Evolutionary conservation across 2,113 vertebrate species (phyloP).

Genomic region (Cavia aperea): DNA sequence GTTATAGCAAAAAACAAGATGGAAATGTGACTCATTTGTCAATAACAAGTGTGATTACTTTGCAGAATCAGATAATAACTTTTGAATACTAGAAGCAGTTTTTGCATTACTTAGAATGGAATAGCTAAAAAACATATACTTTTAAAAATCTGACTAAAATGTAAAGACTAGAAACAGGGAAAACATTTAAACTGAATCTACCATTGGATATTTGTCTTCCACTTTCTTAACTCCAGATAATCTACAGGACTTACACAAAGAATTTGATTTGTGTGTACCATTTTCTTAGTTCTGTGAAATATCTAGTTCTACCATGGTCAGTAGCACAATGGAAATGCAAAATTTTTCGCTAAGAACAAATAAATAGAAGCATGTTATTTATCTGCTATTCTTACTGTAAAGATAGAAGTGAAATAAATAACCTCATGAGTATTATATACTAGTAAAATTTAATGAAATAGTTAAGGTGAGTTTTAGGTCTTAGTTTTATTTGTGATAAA

Average conservation of each 20-base stretch:
- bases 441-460: background rate
- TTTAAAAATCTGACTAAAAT: conserved; percentile 36
- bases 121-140: background rate
- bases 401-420: background rate
- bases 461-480: background rate
- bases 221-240: background rate
- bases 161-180: background rate
- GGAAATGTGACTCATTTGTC: conserved; percentile 7
- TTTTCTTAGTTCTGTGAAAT: background rate
- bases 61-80: background rate
- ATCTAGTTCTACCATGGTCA: background rate
- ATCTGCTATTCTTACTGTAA: background rate
- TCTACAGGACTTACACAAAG: background rate
- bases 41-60: conserved; percentile 1
- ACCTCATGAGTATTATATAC: background rate
- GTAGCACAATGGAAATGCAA: background rate
- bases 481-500: background rate
- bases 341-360: background rate
- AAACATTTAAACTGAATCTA: background rate
- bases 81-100: background rate
- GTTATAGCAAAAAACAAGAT: conserved; percentile 1
- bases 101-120: conserved; percentile 24
- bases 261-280: background rate
- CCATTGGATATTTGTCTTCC: background rate
- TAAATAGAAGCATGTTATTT: background rate